Evolutionary conservation across 37 sponge, comb jelly and placozoan genomes (phyloP).

Genomic region (Petrosia ficiformis): DNA sequence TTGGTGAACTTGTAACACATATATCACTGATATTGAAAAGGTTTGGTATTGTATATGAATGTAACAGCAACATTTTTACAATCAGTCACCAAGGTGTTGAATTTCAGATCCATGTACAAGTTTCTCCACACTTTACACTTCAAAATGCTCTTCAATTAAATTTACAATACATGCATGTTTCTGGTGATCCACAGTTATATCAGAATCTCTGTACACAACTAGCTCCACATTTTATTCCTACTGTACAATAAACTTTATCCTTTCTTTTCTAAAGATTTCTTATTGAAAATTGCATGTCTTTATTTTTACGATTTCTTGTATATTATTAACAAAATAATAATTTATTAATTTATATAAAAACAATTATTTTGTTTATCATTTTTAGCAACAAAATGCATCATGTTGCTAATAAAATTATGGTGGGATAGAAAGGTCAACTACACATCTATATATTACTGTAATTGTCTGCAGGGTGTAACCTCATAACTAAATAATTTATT

Average conservation of each 20-base stretch:
- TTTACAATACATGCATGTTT: conserved; percentile 26
- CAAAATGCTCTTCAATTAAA: conserved; percentile 60
- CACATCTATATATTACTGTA: too few species aligned
- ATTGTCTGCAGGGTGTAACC: too few species aligned
- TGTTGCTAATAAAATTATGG: too few species aligned
- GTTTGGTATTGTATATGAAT: conserved; percentile 11
- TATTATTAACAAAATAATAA: too few species aligned
- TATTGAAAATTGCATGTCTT: too few species aligned
- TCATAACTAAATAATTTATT: too few species aligned
- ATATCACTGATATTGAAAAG: conserved; percentile 20
- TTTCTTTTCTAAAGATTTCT: too few species aligned
- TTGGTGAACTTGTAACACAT: conserved; percentile 11
- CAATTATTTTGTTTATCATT: too few species aligned
- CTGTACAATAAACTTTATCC: conserved; percentile 19
- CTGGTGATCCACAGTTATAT: conserved; percentile 49
- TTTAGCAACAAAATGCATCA: too few species aligned
- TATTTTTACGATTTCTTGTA: too few species aligned
- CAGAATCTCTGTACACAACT: conserved; percentile 52
- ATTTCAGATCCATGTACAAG: conserved; percentile 28
- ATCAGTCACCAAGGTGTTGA: conserved; percentile 39
- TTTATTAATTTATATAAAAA: too few species aligned
- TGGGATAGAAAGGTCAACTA: too few species aligned
- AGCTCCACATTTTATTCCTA: conserved; percentile 33
- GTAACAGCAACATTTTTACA: conserved; percentile 23
- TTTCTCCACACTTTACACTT: neutral